Conservation (phyloP, 92 coral and sea anemone genomes). For the Phenganax subtilis region DNA sequence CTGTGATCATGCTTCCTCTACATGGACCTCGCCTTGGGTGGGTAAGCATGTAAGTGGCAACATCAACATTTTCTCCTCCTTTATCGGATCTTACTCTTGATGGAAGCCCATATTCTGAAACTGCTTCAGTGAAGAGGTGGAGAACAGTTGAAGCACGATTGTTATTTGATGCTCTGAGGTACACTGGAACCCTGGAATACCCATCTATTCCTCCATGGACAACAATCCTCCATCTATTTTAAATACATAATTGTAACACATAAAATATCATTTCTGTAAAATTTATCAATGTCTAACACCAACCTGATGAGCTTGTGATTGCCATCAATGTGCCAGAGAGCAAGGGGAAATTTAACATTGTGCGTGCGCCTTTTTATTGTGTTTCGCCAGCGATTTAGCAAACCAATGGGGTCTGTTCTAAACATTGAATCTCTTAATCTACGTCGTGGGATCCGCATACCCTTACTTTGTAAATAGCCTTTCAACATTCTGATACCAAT, state of each 20-base stretch:
- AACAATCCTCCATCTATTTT: slow-evolving; percentile 44
- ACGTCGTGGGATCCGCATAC: slow-evolving; percentile 50
- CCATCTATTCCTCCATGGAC: slow-evolving; percentile 52
- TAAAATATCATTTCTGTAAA: background rate
- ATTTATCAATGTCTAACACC: background rate
- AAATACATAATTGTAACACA: background rate
- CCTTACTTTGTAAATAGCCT: slow-evolving; percentile 47
- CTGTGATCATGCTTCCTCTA: slow-evolving; percentile 39
- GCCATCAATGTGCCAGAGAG: slow-evolving; percentile 63
- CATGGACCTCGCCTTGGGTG: slow-evolving; percentile 42
- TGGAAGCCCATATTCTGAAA: slow-evolving; percentile 49
- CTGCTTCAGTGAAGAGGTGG: slow-evolving; percentile 25
- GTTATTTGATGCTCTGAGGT: slow-evolving; percentile 40
- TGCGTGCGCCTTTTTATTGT: slow-evolving; percentile 45
- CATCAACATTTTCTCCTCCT: slow-evolving; percentile 57
- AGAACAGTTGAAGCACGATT: slow-evolving; percentile 43
- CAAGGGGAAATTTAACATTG: slow-evolving; percentile 50
- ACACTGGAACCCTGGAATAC: slow-evolving; percentile 50
- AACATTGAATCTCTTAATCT: slow-evolving; percentile 51
- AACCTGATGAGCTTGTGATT: slow-evolving; percentile 32
- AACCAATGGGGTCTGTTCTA: slow-evolving; percentile 55
- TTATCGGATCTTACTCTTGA: slow-evolving; percentile 49
- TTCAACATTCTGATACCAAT: slow-evolving; percentile 51
- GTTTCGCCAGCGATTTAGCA: slow-evolving; percentile 39
- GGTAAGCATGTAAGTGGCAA: slow-evolving; percentile 46